Conservation (phyloP, 1,140 invertebrate species). For the Eueides isabella region DNA sequence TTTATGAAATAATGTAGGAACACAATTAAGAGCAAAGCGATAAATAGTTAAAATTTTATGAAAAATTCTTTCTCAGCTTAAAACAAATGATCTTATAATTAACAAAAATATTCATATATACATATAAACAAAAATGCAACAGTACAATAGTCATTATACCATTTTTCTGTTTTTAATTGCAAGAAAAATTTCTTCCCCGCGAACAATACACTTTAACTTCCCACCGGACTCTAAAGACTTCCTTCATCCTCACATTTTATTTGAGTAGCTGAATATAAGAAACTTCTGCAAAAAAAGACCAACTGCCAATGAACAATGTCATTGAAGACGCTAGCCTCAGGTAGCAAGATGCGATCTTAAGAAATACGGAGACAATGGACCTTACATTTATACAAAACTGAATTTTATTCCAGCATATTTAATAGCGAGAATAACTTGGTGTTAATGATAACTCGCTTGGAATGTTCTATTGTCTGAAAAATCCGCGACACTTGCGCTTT, state of each 20-base stretch:
- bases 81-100: no score
- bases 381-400: slow-evolving; percentile 27
- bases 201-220: slow-evolving; percentile 27
- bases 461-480: slow-evolving; percentile 37
- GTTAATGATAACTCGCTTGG: slow-evolving; percentile 30
- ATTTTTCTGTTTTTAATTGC: slow-evolving; percentile 6
- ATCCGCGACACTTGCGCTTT: slow-evolving; percentile 26
- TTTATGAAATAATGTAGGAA: neutral
- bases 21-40: neutral
- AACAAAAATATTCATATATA: neutral
- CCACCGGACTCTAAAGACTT: slow-evolving; percentile 20
- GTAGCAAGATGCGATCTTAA: slow-evolving; percentile 78
- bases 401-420: slow-evolving; percentile 34
- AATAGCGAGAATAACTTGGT: slow-evolving; percentile 43
- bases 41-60: neutral
- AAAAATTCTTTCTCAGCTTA: neutral
- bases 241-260: slow-evolving; percentile 23
- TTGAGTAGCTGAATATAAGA: slow-evolving; percentile 42
- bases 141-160: neutral
- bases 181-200: slow-evolving; percentile 7
- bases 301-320: slow-evolving; percentile 59
- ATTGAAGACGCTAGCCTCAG: slow-evolving; percentile 67
- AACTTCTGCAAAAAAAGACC: slow-evolving; percentile 54
- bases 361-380: slow-evolving; percentile 47
- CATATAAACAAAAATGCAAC: neutral